These are phyloP conservation scores for Ericerus pela DNA, from an alignment of 1,140 invertebrate genomes.

Conservation along the genomic window DNA sequence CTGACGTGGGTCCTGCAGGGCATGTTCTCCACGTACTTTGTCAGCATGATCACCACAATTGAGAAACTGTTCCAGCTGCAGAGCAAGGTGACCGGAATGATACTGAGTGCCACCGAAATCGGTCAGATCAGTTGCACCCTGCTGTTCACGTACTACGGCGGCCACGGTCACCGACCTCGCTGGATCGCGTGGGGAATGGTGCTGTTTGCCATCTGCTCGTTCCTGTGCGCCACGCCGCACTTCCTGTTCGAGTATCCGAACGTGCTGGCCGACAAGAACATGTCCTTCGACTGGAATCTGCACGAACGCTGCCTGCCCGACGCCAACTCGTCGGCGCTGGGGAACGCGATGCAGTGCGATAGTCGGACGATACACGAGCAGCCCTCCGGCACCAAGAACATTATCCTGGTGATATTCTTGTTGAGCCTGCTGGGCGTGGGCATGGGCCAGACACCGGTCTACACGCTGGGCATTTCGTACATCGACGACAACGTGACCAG, in stretches of 20 bases:
- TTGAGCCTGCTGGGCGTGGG: slow-evolving; percentile 74
- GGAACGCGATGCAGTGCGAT: slow-evolving; percentile 21
- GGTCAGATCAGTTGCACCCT: slow-evolving; percentile 81
- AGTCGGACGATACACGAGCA: slow-evolving; percentile 31
- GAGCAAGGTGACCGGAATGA: slow-evolving; percentile 82
- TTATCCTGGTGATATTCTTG: slow-evolving; percentile 73
- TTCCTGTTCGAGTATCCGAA: slow-evolving; percentile 60
- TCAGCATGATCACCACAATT: slow-evolving; percentile 90
- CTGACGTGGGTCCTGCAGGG: slow-evolving; percentile 79
- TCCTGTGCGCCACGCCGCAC: slow-evolving; percentile 72
- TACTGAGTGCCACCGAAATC: slow-evolving; percentile 87
- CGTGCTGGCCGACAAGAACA: slow-evolving; percentile 27
- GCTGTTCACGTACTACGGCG: slow-evolving; percentile 82
- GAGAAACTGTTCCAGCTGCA: slow-evolving; percentile 93
- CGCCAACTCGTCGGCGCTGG: slow-evolving; percentile 17
- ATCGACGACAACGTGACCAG: slow-evolving; percentile 87
- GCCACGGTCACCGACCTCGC: slow-evolving; percentile 81
- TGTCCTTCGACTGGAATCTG: neutral
- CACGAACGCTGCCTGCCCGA: slow-evolving; percentile 11
- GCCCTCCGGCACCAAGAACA: slow-evolving; percentile 57
- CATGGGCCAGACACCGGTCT: slow-evolving; percentile 82
- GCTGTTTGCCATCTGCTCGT: slow-evolving; percentile 69
- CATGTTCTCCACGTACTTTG: slow-evolving; percentile 91
- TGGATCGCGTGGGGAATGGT: slow-evolving; percentile 92
- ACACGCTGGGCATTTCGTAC: slow-evolving; percentile 83